phyloP scores from a whole-genome alignment of 2,888 invertebrate species.

The Melieria crassipennis region DNA sequence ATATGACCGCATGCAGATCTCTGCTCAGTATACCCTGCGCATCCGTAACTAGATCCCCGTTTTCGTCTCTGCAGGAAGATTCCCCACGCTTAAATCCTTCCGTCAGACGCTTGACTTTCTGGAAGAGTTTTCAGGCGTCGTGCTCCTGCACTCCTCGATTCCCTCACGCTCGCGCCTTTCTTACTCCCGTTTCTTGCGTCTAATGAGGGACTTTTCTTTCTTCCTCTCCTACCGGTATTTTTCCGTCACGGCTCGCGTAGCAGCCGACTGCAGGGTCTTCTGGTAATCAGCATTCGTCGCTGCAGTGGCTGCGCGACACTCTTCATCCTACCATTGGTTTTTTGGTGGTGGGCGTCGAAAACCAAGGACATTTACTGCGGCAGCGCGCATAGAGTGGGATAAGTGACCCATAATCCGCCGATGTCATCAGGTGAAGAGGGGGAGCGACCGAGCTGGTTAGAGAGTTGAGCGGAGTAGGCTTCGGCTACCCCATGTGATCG shows the following conservation, averaged over 20 bases:
- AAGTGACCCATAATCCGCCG: not conserved
- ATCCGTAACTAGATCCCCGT: too few species aligned
- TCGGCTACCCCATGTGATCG: too few species aligned
- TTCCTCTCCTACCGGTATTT: not conserved
- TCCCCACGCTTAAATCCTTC: too few species aligned
- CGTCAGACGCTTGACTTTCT: too few species aligned
- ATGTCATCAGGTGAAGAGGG: too few species aligned
- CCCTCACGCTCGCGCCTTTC: not conserved
- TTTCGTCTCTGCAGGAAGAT: too few species aligned
- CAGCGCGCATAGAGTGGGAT: not conserved
- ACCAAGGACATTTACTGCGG: not conserved
- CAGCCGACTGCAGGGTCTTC: not conserved
- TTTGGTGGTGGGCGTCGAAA: not conserved
- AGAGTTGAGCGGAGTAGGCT: too few species aligned
- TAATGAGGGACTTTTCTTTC: not conserved
- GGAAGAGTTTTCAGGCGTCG: too few species aligned
- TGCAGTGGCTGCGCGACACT: conserved; percentile 21
- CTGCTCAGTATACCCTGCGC: too few species aligned
- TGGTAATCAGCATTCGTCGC: conserved; percentile 24
- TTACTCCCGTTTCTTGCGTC: not conserved
- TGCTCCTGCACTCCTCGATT: too few species aligned
- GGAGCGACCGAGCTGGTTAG: too few species aligned
- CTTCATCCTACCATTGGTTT: conserved; percentile 15
- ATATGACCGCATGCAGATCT: too few species aligned
- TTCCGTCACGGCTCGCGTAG: not conserved